Evolutionary conservation across 2,888 invertebrate species (phyloP).

Genomic region (Phytoseiulus persimilis): DNA sequence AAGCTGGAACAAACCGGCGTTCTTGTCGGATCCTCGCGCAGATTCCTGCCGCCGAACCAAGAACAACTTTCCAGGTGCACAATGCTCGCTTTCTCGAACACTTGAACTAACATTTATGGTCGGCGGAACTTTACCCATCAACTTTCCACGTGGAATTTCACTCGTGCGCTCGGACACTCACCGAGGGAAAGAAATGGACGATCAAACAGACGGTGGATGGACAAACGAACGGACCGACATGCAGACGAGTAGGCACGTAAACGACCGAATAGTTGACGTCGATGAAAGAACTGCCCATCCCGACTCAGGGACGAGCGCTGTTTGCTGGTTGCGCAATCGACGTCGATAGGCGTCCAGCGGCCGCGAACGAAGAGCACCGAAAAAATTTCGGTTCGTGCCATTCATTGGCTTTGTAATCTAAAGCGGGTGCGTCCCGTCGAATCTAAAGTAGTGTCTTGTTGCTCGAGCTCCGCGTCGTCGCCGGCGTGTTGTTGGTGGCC

Average conservation of each 20-base stretch:
- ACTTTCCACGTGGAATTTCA: not conserved
- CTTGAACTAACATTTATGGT: not conserved
- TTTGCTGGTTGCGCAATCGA: not conserved
- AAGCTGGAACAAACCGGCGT: no score
- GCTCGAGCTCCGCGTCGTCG: not conserved
- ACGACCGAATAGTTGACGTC: not conserved
- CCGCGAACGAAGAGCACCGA: not conserved
- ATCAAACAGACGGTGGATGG: not conserved
- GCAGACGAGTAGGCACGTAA: not conserved
- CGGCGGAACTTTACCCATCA: not conserved
- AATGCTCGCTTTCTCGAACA: not conserved
- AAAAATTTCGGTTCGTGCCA: not conserved
- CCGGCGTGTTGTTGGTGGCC: not conserved
- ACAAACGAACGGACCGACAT: not conserved
- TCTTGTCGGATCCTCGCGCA: no score
- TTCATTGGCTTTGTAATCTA: constrained; percentile 5
- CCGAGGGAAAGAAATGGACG: not conserved
- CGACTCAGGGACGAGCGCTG: not conserved
- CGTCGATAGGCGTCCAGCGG: not conserved
- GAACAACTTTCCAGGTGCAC: not conserved
- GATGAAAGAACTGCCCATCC: not conserved
- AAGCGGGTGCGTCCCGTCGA: not conserved
- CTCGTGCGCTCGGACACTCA: not conserved
- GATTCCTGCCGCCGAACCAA: no score
- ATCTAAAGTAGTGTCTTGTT: not conserved